Evolutionary conservation across 2,113 vertebrate species (phyloP).

Genomic region (Myiozetetes cayanensis): DNA sequence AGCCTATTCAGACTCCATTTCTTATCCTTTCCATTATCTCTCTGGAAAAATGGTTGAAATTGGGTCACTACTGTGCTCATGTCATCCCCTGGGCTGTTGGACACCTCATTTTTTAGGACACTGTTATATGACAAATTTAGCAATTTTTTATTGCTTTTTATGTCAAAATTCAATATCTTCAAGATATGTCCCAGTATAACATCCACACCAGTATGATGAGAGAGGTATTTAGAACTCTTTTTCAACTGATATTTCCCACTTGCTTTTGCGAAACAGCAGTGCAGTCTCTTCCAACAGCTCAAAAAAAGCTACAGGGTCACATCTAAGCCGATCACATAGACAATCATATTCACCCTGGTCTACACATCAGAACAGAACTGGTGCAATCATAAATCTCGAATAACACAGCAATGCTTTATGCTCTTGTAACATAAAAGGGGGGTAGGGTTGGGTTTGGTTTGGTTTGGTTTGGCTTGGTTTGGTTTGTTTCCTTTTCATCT

Average conservation of each 20-base stretch:
- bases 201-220: not conserved
- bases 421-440: not conserved
- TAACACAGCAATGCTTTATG: not conserved
- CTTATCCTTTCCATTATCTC: not conserved
- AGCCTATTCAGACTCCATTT: not conserved
- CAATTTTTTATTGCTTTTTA: not conserved
- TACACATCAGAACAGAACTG: not conserved
- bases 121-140: not conserved
- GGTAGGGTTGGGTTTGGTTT: not conserved
- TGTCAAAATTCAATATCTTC: not conserved
- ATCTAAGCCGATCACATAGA: not conserved
- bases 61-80: not conserved
- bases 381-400: not conserved
- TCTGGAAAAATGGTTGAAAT: not conserved
- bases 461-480: not conserved
- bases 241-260: not conserved
- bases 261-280: not conserved
- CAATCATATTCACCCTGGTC: not conserved
- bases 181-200: not conserved
- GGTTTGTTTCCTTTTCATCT: not conserved
- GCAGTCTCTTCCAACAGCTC: not conserved
- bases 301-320: not conserved
- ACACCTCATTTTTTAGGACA: conserved; percentile 4
- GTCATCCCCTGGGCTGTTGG: not conserved
- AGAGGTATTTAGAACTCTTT: not conserved